Conservation (phyloP, 2,113 vertebrate genomes). For the Colinus virginianus region DNA sequence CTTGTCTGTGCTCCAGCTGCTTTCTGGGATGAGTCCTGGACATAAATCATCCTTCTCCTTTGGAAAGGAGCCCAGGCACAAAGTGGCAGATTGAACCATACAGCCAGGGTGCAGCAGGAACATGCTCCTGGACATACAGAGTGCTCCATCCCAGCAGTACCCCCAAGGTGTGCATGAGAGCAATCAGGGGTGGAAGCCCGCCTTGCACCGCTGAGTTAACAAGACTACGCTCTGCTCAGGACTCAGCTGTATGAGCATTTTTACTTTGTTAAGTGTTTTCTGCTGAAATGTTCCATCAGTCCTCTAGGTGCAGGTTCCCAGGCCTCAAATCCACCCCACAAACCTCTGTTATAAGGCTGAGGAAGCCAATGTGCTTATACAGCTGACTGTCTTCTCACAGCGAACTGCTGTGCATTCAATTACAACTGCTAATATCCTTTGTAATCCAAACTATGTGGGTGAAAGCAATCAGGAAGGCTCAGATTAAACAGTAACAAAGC, state of each 20-base stretch:
- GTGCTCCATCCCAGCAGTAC: not conserved
- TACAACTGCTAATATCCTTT: slow-evolving; percentile 55
- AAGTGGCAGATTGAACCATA: not conserved
- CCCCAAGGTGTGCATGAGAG: not conserved
- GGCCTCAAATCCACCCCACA: not conserved
- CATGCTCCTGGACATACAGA: accelerated
- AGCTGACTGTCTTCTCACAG: slow-evolving; percentile 53
- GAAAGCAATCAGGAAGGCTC: slow-evolving; percentile 61
- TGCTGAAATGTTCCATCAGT: not conserved
- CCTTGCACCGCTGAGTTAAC: not conserved
- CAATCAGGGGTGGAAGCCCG: not conserved
- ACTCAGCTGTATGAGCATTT: not conserved
- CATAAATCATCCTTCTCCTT: not conserved
- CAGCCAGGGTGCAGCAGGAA: not conserved
- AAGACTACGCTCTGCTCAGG: not conserved
- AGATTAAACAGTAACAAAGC: slow-evolving; percentile 69
- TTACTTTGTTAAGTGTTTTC: not conserved
- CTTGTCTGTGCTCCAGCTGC: not conserved
- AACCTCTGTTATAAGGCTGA: not conserved
- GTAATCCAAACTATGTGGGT: slow-evolving; percentile 66
- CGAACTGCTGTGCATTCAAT: slow-evolving; percentile 28
- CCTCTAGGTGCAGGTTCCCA: not conserved
- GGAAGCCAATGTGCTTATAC: slow-evolving; percentile 12
- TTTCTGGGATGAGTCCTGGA: not conserved
- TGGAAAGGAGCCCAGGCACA: not conserved